These are phyloP conservation scores for Tragelaphus scriptus DNA, from an alignment of 2,113 vertebrate species.

Conservation along the genomic window DNA sequence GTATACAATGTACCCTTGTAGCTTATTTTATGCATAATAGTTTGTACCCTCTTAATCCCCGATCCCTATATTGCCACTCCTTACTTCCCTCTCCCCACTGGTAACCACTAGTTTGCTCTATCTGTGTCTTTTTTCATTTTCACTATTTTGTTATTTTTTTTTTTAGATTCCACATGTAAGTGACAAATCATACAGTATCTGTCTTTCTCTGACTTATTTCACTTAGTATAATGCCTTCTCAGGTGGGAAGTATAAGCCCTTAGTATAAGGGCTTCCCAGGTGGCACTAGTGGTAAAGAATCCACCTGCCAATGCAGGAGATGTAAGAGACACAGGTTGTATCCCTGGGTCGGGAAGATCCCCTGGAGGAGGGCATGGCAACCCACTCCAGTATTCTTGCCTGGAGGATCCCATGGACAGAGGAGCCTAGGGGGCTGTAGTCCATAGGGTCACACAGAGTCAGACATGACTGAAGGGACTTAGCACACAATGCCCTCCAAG, in stretches of 20 bases:
- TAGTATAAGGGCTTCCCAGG: neutral
- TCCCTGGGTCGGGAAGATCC: neutral
- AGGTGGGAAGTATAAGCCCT: too few species aligned
- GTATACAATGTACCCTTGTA: neutral
- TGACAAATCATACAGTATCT: neutral
- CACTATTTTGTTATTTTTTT: neutral
- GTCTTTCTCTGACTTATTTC: neutral
- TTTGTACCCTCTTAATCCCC: neutral
- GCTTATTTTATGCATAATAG: neutral
- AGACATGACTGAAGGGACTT: neutral
- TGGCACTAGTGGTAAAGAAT: neutral
- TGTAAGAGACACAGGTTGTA: neutral
- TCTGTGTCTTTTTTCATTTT: neutral
- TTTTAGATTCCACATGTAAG: neutral
- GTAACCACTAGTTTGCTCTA: neutral
- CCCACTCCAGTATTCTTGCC: neutral
- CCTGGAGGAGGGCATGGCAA: neutral
- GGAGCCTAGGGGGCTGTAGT: neutral
- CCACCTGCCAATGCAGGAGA: neutral
- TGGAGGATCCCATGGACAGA: neutral
- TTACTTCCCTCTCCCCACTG: neutral
- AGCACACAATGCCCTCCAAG: neutral
- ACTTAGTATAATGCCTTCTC: neutral
- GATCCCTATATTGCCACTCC: rapidly evolving
- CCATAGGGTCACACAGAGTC: neutral